Conservation (phyloP, 2,113 vertebrate genomes). For the Astatotilapia flaviijosephi region DNA sequence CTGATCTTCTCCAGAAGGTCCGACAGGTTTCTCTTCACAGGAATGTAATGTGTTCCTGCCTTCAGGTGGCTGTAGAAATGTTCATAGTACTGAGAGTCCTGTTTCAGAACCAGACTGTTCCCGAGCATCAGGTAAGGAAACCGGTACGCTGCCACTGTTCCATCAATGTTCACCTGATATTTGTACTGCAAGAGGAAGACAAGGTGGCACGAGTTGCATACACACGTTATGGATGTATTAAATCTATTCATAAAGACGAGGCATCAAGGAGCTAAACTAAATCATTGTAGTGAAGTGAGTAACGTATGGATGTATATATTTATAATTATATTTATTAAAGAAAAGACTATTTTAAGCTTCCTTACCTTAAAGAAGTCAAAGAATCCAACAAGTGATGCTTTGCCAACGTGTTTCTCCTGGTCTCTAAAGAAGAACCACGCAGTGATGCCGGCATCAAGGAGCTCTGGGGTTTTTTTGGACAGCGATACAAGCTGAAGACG, state of each 20-base stretch:
- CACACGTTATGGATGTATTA: background rate
- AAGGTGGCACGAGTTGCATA: fast-evolving
- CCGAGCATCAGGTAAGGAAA: slow-evolving; percentile 91
- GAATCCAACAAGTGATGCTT: slow-evolving; percentile 83
- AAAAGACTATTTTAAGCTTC: background rate
- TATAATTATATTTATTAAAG: background rate
- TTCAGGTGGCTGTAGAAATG: slow-evolving; percentile 81
- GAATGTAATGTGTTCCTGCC: slow-evolving; percentile 82
- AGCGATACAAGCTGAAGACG: slow-evolving; percentile 80
- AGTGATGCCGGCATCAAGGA: slow-evolving; percentile 92
- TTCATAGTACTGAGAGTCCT: slow-evolving; percentile 87
- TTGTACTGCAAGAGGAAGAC: slow-evolving; percentile 71
- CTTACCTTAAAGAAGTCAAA: slow-evolving; percentile 95
- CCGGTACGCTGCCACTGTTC: slow-evolving; percentile 89
- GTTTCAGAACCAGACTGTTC: slow-evolving; percentile 88
- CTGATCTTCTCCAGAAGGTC: slow-evolving; percentile 84
- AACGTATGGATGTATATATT: background rate
- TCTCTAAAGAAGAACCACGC: slow-evolving; percentile 94
- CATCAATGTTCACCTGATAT: slow-evolving; percentile 90
- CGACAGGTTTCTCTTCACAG: slow-evolving; percentile 79
- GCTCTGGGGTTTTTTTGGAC: slow-evolving; percentile 79
- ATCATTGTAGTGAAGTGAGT: fast-evolving
- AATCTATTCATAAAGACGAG: background rate
- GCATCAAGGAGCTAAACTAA: fast-evolving
- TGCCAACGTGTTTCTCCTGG: slow-evolving; percentile 83